These are phyloP conservation scores for Salpingus planirostris DNA, from an alignment of 2,888 invertebrate species.

Conservation along the genomic window DNA sequence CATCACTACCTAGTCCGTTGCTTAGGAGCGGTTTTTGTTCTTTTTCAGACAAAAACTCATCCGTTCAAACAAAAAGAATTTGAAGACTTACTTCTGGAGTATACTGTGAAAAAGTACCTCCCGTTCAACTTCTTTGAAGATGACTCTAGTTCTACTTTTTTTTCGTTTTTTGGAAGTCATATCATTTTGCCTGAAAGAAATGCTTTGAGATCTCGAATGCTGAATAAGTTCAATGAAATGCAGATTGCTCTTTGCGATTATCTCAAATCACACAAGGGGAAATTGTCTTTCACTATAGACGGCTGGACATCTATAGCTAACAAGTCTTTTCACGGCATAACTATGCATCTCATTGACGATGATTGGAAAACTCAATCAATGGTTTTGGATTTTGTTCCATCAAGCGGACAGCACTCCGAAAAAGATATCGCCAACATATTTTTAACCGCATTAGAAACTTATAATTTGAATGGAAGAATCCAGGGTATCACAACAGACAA, in stretches of 20 bases:
- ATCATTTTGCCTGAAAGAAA: constrained; percentile 6
- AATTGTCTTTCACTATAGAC: constrained; percentile 22
- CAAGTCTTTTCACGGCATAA: constrained; percentile 20
- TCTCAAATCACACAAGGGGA: constrained; percentile 14
- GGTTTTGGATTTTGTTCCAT: constrained; percentile 21
- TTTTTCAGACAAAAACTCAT: too few species aligned
- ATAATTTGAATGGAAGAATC: constrained; percentile 1
- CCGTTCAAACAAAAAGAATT: neutral
- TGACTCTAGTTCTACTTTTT: too few species aligned
- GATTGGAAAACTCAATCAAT: constrained; percentile 19
- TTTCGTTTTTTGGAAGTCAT: too few species aligned
- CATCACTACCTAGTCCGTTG: too few species aligned
- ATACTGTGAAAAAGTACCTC: constrained; percentile 1
- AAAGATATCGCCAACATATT: constrained; percentile 13
- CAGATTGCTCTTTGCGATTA: constrained; percentile 7
- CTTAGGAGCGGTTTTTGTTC: too few species aligned
- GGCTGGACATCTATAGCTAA: constrained; percentile 20
- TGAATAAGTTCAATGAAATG: constrained; percentile 1
- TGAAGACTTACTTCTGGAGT: constrained; percentile 2
- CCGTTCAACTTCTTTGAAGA: constrained; percentile 4
- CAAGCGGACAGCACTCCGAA: constrained; percentile 20
- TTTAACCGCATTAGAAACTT: neutral
- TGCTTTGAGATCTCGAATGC: constrained; percentile 6
- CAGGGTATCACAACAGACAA: constrained; percentile 8
- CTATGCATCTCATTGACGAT: constrained; percentile 19